Conservation (phyloP, 2,113 vertebrate genomes). For the Chrysemys picta region DNA sequence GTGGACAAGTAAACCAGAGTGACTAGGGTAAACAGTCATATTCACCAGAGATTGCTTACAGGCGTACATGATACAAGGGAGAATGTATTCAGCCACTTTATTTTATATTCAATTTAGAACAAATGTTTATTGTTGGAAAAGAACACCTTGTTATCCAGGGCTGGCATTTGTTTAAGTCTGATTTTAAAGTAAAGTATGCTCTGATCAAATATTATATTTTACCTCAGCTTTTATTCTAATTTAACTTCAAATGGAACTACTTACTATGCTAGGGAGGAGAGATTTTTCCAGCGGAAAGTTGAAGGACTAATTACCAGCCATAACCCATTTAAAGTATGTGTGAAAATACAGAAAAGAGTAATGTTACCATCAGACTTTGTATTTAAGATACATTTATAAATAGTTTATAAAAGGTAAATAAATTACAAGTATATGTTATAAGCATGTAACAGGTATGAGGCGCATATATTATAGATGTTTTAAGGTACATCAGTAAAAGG, state of each 20-base stretch:
- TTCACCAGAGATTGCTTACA: not conserved
- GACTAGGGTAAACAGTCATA: constrained; percentile 14
- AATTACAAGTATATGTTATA: fast-evolving
- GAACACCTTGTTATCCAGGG: not conserved
- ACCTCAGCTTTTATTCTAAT: not conserved
- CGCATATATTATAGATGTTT: not conserved
- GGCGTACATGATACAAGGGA: not conserved
- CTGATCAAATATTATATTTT: not conserved
- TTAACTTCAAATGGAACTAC: not conserved
- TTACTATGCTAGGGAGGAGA: not conserved
- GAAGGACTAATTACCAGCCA: not conserved
- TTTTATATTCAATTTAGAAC: constrained; percentile 52
- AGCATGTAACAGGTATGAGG: not conserved
- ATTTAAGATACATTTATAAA: not conserved
- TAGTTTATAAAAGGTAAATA: not conserved
- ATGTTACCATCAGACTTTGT: not conserved
- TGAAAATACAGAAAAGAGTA: not conserved
- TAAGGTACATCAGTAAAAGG: not conserved
- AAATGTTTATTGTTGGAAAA: constrained; percentile 25
- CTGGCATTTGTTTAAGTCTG: constrained; percentile 1
- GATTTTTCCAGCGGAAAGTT: not conserved
- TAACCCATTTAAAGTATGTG: not conserved
- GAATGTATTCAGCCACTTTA: constrained; percentile 34
- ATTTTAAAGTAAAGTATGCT: not conserved
- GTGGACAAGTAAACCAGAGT: not conserved